Conservation (phyloP, 2,888 invertebrate species). For the Uropetala carovei region DNA sequence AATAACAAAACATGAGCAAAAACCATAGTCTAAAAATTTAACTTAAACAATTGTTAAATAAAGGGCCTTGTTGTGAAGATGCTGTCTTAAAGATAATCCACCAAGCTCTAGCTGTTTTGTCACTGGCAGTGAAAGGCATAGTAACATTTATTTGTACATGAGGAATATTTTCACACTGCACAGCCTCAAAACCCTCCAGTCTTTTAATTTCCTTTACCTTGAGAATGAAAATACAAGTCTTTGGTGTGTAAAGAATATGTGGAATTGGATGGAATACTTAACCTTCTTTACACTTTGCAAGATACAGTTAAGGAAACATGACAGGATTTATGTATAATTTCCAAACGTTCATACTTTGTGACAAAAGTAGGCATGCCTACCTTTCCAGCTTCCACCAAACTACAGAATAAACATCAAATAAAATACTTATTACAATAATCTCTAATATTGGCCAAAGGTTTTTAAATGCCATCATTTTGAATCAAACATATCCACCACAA, state of each 20-base stretch:
- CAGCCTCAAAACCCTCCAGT: constrained; percentile 56
- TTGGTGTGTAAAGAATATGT: constrained; percentile 50
- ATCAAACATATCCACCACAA: background rate
- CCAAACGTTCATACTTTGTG: background rate
- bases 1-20: background rate
- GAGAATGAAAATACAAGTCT: constrained; percentile 59
- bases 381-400: background rate
- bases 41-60: background rate
- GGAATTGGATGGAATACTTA: constrained; percentile 42
- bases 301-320: background rate
- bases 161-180: constrained; percentile 56
- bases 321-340: background rate
- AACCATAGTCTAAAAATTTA: background rate
- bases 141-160: constrained; percentile 55
- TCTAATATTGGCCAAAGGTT: background rate
- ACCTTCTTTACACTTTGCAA: constrained; percentile 38
- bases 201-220: constrained; percentile 50
- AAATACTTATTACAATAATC: background rate
- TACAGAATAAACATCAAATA: background rate
- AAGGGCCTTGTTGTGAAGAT: background rate
- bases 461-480: constrained; percentile 35
- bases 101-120: constrained; percentile 28
- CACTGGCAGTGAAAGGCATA: constrained; percentile 59
- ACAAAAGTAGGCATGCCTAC: background rate
- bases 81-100: background rate